Base-by-base conservation (phyloP, 1,140 invertebrate species). In the Hydropsyche tenuis region DNA sequence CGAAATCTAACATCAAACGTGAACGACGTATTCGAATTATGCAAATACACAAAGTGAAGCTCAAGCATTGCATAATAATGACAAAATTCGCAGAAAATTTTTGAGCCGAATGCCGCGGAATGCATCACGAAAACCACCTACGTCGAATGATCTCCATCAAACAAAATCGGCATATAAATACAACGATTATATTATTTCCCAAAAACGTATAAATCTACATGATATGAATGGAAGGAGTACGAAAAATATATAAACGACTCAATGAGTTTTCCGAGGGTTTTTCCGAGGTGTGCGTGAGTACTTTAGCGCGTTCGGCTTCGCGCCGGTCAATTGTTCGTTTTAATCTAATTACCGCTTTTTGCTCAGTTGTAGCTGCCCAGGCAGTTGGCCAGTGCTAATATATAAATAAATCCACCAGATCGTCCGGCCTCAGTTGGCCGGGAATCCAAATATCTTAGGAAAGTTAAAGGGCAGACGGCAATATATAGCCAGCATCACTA, bases 401-500 rank as follows among this genome's bases (percentile, higher is more conserved):
- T 73, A 73, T 73, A 73, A 73, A 73, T 73, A 73, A 73, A 73
- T 65, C 68, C 68, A 70, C 68, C 68, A 70, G 68, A 70, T 64
- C 71, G 71, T 30, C 62, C 71, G 63, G 63, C 62, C 71, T 73
- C 62, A 73, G 71, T 73, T 73, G 71, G 71, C 71, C 60, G 71
- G 71, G 71, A 73, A 73, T 73, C 63, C 62, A 65, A 73, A 73
- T 73, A 73, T 73, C 71, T 73, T 66, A 42, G 71, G 71, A 73
- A 73, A 73, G 62, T 73, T 73, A 73, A 73, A 73, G 71, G 71
- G 71, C 71, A 73, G 62, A 65, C 68, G 68, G 68, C 68, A 70
- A 70, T 70, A 70, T 70, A 70, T 70, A 70, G 68, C 68, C 68
- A 56, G 48, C 68, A 60, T 56, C 43, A 48, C 48, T 56, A 56